These are phyloP conservation scores for Epinotia ramella DNA, from an alignment of 2,888 invertebrate species.

Conservation along the genomic window DNA sequence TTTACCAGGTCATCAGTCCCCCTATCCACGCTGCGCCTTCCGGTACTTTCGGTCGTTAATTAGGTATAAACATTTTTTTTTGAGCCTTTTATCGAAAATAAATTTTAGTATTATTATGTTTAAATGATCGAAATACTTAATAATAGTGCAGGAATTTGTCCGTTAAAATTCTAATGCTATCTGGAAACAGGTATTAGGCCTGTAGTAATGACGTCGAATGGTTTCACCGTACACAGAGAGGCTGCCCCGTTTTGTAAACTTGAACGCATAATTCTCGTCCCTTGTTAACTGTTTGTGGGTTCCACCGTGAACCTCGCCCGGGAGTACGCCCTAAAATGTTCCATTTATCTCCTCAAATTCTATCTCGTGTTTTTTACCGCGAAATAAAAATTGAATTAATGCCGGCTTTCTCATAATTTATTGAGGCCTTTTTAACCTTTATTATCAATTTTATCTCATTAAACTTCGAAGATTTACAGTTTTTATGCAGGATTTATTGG, in stretches of 20 bases:
- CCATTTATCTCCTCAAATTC: conserved; percentile 36
- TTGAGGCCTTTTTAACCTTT: conserved; percentile 10
- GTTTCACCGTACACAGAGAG: neutral
- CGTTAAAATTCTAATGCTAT: no score
- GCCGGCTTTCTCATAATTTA: conserved; percentile 20
- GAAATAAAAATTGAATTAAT: conserved; percentile 35
- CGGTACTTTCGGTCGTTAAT: no score
- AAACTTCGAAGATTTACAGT: conserved; percentile 9
- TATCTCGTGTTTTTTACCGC: conserved; percentile 26
- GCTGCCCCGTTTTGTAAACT: conserved; percentile 29
- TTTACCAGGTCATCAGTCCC: no score
- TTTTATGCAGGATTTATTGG: conserved; percentile 11
- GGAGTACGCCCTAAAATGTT: conserved; percentile 25
- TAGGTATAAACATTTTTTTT: no score
- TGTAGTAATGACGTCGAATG: neutral
- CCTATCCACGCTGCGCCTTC: no score
- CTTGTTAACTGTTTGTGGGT: conserved; percentile 37
- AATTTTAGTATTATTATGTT: no score
- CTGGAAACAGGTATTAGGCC: neutral
- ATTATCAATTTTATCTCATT: conserved; percentile 26
- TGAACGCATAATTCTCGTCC: conserved; percentile 28
- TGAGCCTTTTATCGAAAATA: no score
- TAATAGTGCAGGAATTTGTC: no score
- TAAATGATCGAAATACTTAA: no score
- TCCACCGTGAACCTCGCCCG: conserved; percentile 9